These are phyloP conservation scores for Anthoptus insignis DNA, from an alignment of 2,888 invertebrate genomes.

Conservation along the genomic window DNA sequence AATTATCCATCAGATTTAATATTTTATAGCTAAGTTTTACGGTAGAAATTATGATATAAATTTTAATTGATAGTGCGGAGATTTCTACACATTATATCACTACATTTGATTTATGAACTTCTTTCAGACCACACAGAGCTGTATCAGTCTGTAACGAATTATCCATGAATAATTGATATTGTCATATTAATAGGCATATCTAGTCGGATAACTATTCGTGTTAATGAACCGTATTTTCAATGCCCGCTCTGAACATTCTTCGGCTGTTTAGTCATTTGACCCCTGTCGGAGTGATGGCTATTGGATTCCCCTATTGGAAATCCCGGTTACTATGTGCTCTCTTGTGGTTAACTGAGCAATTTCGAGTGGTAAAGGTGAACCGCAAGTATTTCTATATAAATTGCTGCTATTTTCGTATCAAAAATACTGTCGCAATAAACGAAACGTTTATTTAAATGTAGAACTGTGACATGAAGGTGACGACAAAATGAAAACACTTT, in stretches of 20 bases:
- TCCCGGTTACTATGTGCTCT: constrained; percentile 62
- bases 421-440: constrained; percentile 39
- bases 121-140: background rate
- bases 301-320: constrained; percentile 76
- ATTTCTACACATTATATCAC: background rate
- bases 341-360: constrained; percentile 72
- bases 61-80: background rate
- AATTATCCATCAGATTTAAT: background rate
- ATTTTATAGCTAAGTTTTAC: background rate
- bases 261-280: constrained; percentile 68
- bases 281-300: constrained; percentile 73
- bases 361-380: constrained; percentile 52
- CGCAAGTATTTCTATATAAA: constrained; percentile 1
- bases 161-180: background rate
- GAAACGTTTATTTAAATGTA: constrained; percentile 27
- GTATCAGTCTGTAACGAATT: background rate
- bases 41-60: background rate
- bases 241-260: constrained; percentile 27
- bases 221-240: background rate
- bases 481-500: background rate
- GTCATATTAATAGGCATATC: background rate
- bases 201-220: background rate
- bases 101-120: background rate
- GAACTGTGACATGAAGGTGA: background rate
- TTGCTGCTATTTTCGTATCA: constrained; percentile 44